Evolutionary conservation across 2,113 vertebrate genomes (phyloP).

Genomic region (Eurypyga helias): DNA sequence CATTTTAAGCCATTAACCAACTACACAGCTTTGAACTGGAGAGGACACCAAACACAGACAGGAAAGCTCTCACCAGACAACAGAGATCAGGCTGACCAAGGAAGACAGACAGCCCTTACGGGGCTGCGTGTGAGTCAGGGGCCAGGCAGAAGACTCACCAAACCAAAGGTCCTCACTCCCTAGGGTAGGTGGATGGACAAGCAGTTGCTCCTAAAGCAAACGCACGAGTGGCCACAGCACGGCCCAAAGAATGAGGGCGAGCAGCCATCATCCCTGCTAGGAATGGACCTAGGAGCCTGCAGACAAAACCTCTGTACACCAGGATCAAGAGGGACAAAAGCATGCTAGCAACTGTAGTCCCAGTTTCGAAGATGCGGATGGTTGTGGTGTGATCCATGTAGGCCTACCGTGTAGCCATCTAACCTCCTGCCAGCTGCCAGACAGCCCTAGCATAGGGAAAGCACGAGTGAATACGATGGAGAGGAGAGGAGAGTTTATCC

Average conservation of each 20-base stretch:
- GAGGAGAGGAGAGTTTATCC: neutral
- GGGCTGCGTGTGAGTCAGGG: neutral
- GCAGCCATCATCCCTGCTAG: neutral
- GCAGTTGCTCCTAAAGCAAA: neutral
- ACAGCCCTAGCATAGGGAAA: neutral
- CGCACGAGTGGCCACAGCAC: neutral
- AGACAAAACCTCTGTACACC: neutral
- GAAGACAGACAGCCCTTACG: neutral
- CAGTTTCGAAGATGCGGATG: neutral
- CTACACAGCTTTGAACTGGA: slow-evolving; percentile 39
- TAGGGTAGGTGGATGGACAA: neutral
- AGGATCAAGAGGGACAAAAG: neutral
- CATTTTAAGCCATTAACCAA: slow-evolving; percentile 76
- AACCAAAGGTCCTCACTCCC: neutral
- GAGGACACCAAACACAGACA: slow-evolving; percentile 45
- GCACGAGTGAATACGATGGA: neutral
- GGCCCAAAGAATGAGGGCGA: neutral
- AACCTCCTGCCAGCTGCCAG: neutral
- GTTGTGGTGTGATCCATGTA: neutral
- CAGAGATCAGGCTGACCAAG: neutral
- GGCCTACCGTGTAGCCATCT: neutral
- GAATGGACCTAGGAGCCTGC: neutral
- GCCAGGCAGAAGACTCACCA: neutral
- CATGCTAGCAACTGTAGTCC: neutral
- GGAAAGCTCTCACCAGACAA: neutral